Base-by-base conservation (phyloP, 2,113 vertebrate genomes). In the Setophaga petechia region DNA sequence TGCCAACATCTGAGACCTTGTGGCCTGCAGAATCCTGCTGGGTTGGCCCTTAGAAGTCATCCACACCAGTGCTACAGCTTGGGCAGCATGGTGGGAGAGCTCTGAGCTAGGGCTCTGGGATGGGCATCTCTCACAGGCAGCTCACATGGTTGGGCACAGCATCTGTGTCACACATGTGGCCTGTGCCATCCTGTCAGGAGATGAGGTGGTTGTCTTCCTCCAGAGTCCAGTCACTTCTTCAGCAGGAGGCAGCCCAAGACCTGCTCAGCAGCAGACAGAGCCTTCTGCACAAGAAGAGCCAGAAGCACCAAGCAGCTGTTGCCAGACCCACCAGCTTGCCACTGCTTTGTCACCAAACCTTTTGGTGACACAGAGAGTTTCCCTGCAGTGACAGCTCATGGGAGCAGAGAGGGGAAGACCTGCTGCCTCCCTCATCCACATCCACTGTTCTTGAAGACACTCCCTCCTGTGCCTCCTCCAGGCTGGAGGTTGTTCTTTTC, bases 21-120 rank as follows among this genome's bases (percentile, higher is more conserved):
- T 3, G 33, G 51, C 54, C 19, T 0, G 0, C 52, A 84, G 62
- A 54, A 46, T 16, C 14, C 55, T 37, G 22, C 30, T 12, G 5
- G 28, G 39, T 5, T 62, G 61, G 25, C 52, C 35, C 37, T 47
- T 24, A 0, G 0, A 51, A 20, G 9, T 6, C 1, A 0, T 49
- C 52, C 65, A 44, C 7, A 1, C 13, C 2, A 5, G 13, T 47
- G 47, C 33, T 67, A 52, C 35, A 55, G 79, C 44, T 23, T 1
- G 0, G 31, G 44, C 33, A 66, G 68, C 68, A 24, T 12, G 2
- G 1, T 12, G 37, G 41, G 33, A 76, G 43, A 61, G 66, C 25
- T 87, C 59, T 44, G 52, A 84, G 8, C 20, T 5, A 14, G 28
- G 17, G 30, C 6, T 77, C 73, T 65, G 31, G 18, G 8, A 9